Conservation (phyloP, 2,113 vertebrate species). For the Beaufortia kweichowensis region DNA sequence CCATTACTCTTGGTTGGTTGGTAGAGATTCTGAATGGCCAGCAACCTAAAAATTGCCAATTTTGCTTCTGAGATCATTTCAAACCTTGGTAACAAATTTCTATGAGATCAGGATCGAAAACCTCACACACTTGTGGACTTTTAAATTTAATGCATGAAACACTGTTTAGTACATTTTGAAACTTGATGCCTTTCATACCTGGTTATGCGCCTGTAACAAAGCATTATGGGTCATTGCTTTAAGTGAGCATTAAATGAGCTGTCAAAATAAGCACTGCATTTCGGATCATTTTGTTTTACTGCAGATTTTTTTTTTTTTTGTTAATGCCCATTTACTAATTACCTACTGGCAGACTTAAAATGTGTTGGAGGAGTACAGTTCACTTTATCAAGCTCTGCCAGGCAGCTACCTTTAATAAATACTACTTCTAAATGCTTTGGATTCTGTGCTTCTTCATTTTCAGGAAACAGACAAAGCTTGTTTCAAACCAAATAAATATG, state of each 20-base stretch:
- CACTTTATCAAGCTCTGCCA: slow-evolving; percentile 53
- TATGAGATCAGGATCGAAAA: no score
- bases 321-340: slow-evolving; percentile 45
- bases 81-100: no score
- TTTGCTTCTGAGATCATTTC: no score
- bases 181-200: background rate
- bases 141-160: no score
- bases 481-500: slow-evolving; percentile 43
- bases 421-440: slow-evolving; percentile 24
- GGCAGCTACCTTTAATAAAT: slow-evolving; percentile 47
- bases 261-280: slow-evolving; percentile 29
- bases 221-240: slow-evolving; percentile 20
- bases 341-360: slow-evolving; percentile 27
- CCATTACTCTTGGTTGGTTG: no score
- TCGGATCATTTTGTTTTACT: background rate
- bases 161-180: no score
- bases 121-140: no score
- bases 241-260: slow-evolving; percentile 19
- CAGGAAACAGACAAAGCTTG: slow-evolving; percentile 44
- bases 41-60: no score
- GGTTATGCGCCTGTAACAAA: background rate
- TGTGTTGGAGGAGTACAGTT: slow-evolving; percentile 15
- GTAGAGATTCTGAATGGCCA: no score
- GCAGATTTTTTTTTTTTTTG: background rate
- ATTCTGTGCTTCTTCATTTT: slow-evolving; percentile 45